Evolutionary conservation across 1,140 invertebrate species (phyloP), one percentile per base, ranked within the genome.

Genomic region (Asobara japonica): DNA sequence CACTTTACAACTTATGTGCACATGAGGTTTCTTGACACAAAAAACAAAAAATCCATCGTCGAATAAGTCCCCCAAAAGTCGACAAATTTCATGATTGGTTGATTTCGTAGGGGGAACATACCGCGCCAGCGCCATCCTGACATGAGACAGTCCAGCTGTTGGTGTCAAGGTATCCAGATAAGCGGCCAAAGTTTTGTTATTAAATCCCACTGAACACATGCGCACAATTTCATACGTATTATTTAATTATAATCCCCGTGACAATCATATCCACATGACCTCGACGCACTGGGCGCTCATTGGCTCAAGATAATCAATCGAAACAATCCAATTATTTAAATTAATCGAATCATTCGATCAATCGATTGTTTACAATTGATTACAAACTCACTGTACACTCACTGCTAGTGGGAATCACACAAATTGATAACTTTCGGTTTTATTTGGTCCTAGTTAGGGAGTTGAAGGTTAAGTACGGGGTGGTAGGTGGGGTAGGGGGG

Each of bases 91-190:
- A n/a, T n/a, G n/a, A n/a, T n/a, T n/a, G n/a, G n/a, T n/a, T 18
- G 41, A 45, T 45, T 45, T 75, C 20, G 66, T 62, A 65, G 60
- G 20, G 70, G 75, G 62, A 83, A 86, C 89, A 87, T 86, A 90
- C 89, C 89, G 89, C 79, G 89, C 89, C 84, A 90, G 87, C 85
- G 89, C 89, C 89, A 90, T 90, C 87, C 89, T 90, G 86, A 88
- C 89, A 90, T 90, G 89, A 85, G 88, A 89, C 79, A 90, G 88
- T 87, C 86, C 89, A 82, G 88, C 86, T 78, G 87, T 86, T 82
- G 89, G 86, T 82, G 88, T 84, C 83, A 89, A 85, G 79, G 88
- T 89, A 89, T 90, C 89, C 89, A 90, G 88, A 89, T 88, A 89
- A 87, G 86, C 81, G 80, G 83, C 80, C 74, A 77, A 80, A 76